Base-by-base conservation (phyloP, 2,113 vertebrate species). In the Aptenodytes forsteri region DNA sequence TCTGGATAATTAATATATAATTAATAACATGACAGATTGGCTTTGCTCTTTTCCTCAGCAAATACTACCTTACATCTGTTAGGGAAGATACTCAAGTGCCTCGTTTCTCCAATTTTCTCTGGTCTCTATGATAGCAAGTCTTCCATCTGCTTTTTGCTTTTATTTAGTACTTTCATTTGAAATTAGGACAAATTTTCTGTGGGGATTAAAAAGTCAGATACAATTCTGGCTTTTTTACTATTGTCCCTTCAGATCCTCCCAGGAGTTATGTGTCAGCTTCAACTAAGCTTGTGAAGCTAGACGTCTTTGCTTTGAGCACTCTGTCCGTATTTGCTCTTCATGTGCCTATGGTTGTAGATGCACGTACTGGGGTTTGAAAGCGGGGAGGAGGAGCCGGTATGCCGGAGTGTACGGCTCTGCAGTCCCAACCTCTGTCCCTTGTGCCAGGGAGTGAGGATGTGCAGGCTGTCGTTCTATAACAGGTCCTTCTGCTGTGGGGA, bases 391-490 rank as follows among this genome's bases (percentile, higher is more conserved):
- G 67, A 77, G 36, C 47, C 0, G 0, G 56, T 36, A 4, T 59
- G 32, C 49, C 0, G 0, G 40, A n/a, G 12, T 3, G 5, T 27
- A 2, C 34, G 44, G 72, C 55, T 84, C 25, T 87, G 77, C 69
- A 21, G 13, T 62, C 32, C 46, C 44, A 75, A 0, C 18, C 21
- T 54, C 65, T 67, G 18, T 55, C 40, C 25, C 38, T 30, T 3
- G 3, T 69, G 79, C 67, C 59, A 42, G 42, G 59, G 38, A 73
- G 17, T 34, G 59, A 46, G 59, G 62, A 27, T 30, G 34, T 71
- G 22, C 66, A 82, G 40, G 64, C 62, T 89, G 26, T n/a, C 0
- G 0, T 19, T 76, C 75, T 42, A 17, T 56, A 59, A 8, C n/a
- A 73, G 34, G 10, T 13, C 40, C 46, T 88, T 88, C 47, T 78